Evolutionary conservation across 2,888 invertebrate genomes (phyloP), one percentile per base, ranked within the genome.

Genomic region (Leucozona laternaria): DNA sequence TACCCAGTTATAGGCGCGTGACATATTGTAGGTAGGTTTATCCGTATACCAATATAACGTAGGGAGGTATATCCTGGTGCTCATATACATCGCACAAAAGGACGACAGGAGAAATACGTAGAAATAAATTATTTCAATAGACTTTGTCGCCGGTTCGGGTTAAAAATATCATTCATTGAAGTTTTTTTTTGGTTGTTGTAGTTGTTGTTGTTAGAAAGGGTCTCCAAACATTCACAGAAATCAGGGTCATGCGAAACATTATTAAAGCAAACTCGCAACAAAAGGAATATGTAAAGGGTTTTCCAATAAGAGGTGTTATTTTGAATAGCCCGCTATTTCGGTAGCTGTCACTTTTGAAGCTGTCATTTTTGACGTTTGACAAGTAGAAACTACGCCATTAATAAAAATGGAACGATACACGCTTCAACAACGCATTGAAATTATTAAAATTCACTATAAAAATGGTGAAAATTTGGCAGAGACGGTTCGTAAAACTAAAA

Each of bases 1-100:
- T 86, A 86, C 82, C 86, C 75, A 81, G 82, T 71, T 82, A 75
- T 86, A 82, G 82, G 86, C 86, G 81, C 81, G 86, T 86, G 86
- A 86, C 82, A 86, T 50, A 86, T 75, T 73, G 79, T 77, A 72
- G 64, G 20, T 20, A 37, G 0, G 28, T 2, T 5, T 40, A 15
- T 40, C 0, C 3, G 0, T 40, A 40, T 40, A 15, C 13, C 4
- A n/a, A n/a, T 15, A 15, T 40, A 15, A 13, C 37, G 11, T n/a
- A 11, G 20, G 20, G 1, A 20, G 10, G 3, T 20, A 20, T 48
- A n/a, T 53, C 53, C 25, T 53, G 15, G 10, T 17, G 10, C 25
- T 7, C 25, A 8, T n/a, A 7, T 28, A 40, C 11, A 85, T 85
- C 58, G 77, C 76, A 85, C 80, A 80, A 80, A 85, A 68, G 80